Conservation (phyloP, 1,140 invertebrate genomes). For the Chrysoperla carnea region DNA sequence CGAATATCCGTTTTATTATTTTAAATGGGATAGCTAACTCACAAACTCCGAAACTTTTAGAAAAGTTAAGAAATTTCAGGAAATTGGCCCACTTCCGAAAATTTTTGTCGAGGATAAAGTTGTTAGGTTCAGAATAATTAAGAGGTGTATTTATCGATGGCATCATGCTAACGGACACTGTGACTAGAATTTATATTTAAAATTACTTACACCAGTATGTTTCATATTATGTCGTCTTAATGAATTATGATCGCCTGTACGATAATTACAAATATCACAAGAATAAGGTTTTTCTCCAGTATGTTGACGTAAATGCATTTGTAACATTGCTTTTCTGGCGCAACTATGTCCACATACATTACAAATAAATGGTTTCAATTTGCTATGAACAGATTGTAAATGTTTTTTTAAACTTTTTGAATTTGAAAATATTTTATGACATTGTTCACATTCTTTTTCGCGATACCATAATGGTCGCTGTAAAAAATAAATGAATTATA, state of each 20-base stretch:
- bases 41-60: too few relatives aligned
- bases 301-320: constrained; percentile 43
- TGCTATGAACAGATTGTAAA: constrained; percentile 57
- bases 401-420: constrained; percentile 59
- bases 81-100: too few relatives aligned
- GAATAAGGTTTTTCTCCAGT: constrained; percentile 60
- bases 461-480: constrained; percentile 33
- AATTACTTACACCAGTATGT: constrained; percentile 41
- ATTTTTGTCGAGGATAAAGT: too few relatives aligned
- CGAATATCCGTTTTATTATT: too few relatives aligned
- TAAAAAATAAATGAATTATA: constrained; percentile 10
- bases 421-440: constrained; percentile 49
- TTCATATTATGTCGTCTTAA: constrained; percentile 53
- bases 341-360: constrained; percentile 57
- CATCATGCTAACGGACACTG: too few relatives aligned
- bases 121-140: too few relatives aligned
- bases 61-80: too few relatives aligned
- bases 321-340: constrained; percentile 44
- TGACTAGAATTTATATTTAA: too few relatives aligned
- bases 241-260: constrained; percentile 53
- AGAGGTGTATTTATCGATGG: too few relatives aligned
- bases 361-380: constrained; percentile 58
- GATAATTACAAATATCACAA: constrained; percentile 49
- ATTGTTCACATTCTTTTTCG: constrained; percentile 48
- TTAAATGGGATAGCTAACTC: too few relatives aligned